A percentile compares a stretch with the other conserved stretches of the same genome.
phyloP scores from a whole-genome alignment of 2,888 invertebrate species.

The Temnothorax unifasciatus region DNA sequence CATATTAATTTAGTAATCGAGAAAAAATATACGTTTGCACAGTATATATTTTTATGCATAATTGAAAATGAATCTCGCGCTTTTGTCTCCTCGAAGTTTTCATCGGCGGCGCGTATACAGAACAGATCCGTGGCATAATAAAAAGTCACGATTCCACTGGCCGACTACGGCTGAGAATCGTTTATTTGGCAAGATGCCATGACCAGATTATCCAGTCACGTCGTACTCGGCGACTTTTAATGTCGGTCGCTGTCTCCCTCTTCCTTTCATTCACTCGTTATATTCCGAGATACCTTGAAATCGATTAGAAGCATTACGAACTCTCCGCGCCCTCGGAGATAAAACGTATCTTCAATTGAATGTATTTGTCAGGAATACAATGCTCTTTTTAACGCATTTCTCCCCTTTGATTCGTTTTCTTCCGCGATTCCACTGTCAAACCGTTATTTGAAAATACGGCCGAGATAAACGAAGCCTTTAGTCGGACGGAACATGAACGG shows the following conservation, averaged over 20 bases:
- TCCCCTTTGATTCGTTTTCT: not conserved
- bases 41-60: not conserved
- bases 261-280: slow-evolving; percentile 22
- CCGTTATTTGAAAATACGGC: not conserved
- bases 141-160: slow-evolving; percentile 71
- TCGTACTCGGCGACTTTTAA: slow-evolving; percentile 72
- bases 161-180: slow-evolving; percentile 60
- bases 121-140: slow-evolving; percentile 66
- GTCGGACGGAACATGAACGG: not conserved
- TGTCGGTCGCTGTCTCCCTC: slow-evolving; percentile 60
- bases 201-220: slow-evolving; percentile 70
- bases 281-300: slow-evolving; percentile 46
- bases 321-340: not conserved
- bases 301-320: slow-evolving; percentile 68
- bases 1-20: not conserved
- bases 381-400: not conserved
- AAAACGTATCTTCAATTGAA: slow-evolving; percentile 23
- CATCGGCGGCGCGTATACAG: slow-evolving; percentile 48
- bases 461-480: slow-evolving; percentile 14
- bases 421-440: slow-evolving; percentile 27
- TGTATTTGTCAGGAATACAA: slow-evolving; percentile 21
- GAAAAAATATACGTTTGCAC: not conserved
- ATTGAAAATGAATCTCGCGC: slow-evolving; percentile 49
- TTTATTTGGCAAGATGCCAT: slow-evolving; percentile 76
- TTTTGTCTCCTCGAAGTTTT: slow-evolving; percentile 48